These are phyloP conservation scores for Aleiodes alternator DNA, from an alignment of 2,888 invertebrate genomes.

Conservation along the genomic window DNA sequence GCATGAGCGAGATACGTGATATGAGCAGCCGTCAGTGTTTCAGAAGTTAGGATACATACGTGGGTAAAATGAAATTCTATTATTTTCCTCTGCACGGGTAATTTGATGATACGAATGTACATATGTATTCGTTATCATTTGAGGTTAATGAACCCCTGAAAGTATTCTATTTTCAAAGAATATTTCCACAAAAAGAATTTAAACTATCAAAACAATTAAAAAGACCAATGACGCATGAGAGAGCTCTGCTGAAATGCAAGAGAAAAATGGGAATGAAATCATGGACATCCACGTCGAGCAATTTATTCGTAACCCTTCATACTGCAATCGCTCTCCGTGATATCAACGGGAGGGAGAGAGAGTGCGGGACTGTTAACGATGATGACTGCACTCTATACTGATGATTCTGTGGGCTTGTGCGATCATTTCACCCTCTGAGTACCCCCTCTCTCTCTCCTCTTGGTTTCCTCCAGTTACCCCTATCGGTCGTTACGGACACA, in stretches of 20 bases:
- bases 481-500: neutral
- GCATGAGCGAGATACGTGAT: conserved; percentile 36
- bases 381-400: conserved; percentile 60
- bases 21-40: conserved; percentile 34
- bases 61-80: conserved; percentile 44
- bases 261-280: conserved; percentile 10
- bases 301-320: conserved; percentile 30
- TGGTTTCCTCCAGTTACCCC: neutral
- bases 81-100: conserved; percentile 39
- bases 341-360: conserved; percentile 35
- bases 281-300: conserved; percentile 4
- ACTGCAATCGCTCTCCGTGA: neutral
- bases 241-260: neutral
- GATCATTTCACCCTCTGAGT: conserved; percentile 49
- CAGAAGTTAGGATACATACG: conserved; percentile 26
- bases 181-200: neutral
- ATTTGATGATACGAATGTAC: conserved; percentile 37
- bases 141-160: neutral
- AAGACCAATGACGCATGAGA: conserved; percentile 1
- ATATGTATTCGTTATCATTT: conserved; percentile 32
- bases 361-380: conserved; percentile 61
- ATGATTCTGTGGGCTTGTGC: conserved; percentile 58
- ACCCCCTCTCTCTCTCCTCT: neutral
- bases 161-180: neutral
- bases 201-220: neutral